A percentile compares a stretch with the other conserved stretches of the same genome.
Conservation (phyloP, 2,888 invertebrate genomes). For the Leptopilina myrica region DNA sequence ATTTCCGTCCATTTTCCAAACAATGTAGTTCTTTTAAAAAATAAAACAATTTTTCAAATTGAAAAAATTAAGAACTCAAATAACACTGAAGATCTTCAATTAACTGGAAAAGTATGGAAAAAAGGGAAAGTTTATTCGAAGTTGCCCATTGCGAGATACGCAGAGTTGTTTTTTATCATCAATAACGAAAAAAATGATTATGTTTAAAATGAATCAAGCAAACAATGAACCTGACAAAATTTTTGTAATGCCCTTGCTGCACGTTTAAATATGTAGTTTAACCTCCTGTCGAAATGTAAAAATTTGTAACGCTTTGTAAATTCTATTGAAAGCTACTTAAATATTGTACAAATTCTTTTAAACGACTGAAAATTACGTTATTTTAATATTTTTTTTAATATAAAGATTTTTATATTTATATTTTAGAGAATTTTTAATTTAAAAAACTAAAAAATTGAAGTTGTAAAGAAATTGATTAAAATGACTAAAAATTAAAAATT, state of each 20-base stretch:
- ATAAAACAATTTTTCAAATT: background rate
- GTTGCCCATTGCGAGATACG: background rate
- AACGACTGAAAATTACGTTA: no score
- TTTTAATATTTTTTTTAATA: no score
- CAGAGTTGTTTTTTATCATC: background rate
- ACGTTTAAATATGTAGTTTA: background rate
- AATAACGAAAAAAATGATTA: background rate
- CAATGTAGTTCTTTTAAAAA: background rate
- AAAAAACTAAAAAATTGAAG: no score
- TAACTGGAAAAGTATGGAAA: background rate
- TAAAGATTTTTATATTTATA: no score
- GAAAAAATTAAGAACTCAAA: background rate
- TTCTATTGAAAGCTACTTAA: no score
- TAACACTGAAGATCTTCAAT: background rate
- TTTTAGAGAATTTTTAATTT: no score
- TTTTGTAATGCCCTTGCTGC: background rate
- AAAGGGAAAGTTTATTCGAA: background rate
- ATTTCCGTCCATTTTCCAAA: background rate
- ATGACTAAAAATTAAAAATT: no score
- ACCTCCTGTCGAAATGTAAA: background rate
- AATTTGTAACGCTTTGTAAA: background rate
- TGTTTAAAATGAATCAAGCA: background rate
- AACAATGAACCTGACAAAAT: background rate
- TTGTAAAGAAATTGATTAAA: no score
- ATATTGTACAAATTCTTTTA: no score